Percentiles rank a stretch among this genome's conserved stretches.
Conservation (phyloP, 2,797 vertebrate species). For the Serranus cabrilla region DNA sequence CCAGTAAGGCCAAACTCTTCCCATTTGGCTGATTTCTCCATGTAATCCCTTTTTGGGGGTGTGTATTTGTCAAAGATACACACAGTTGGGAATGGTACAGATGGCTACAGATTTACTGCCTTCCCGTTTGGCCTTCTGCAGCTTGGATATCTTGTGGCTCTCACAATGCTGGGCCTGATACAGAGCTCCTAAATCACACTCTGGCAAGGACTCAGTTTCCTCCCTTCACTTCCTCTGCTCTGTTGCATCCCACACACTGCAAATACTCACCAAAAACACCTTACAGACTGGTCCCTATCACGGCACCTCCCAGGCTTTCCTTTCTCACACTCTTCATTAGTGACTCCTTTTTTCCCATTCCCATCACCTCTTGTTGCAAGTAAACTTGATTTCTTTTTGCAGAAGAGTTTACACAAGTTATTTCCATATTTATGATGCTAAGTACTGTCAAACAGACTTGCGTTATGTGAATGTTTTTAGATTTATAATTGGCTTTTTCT, state of each 20-base stretch:
- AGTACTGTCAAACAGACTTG: slow-evolving; percentile 10
- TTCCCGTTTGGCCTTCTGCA: slow-evolving; percentile 79
- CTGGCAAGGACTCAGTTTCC: slow-evolving; percentile 72
- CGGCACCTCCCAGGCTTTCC: slow-evolving; percentile 12
- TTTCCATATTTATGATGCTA: slow-evolving; percentile 5
- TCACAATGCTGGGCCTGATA: slow-evolving; percentile 78
- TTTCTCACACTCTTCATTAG: slow-evolving; percentile 26
- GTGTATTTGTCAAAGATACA: slow-evolving; percentile 83
- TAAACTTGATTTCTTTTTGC: slow-evolving; percentile 1
- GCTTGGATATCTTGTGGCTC: slow-evolving; percentile 77
- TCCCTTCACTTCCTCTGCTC: slow-evolving; percentile 60
- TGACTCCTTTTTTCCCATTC: slow-evolving; percentile 4
- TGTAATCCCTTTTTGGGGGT: slow-evolving; percentile 78
- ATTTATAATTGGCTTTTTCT: slow-evolving; percentile 15
- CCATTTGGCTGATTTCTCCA: slow-evolving; percentile 79
- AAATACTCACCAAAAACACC: slow-evolving; percentile 70
- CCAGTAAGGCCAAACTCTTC: slow-evolving; percentile 75
- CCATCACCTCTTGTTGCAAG: background rate
- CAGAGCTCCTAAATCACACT: slow-evolving; percentile 83
- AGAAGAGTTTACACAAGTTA: background rate
- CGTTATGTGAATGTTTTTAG: slow-evolving; percentile 14
- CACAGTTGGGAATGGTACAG: slow-evolving; percentile 83
- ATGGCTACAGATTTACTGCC: slow-evolving; percentile 86
- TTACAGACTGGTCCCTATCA: slow-evolving; percentile 47
- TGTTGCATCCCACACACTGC: slow-evolving; percentile 58